Evolutionary conservation across 2,888 invertebrate species (phyloP).

Genomic region (Caenorhabditis zanzibari): DNA sequence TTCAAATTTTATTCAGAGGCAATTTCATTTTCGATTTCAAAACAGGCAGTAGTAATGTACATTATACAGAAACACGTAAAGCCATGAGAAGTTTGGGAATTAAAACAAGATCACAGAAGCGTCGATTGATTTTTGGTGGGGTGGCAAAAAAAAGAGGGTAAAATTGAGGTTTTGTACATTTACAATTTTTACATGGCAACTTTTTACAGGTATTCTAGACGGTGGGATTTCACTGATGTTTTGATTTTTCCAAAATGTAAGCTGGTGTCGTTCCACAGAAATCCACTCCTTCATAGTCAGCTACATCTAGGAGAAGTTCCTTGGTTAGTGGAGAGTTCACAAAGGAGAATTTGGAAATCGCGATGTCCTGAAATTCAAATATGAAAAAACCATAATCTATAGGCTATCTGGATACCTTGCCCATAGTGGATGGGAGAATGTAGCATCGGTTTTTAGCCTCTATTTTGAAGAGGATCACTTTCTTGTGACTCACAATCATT

Average conservation of each 20-base stretch:
- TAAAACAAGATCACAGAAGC: slow-evolving; percentile 13
- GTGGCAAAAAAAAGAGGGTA: slow-evolving; percentile 9
- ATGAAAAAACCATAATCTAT: neutral
- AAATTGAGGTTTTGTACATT: slow-evolving; percentile 2
- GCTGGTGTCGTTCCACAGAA: slow-evolving; percentile 47
- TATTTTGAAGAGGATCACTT: slow-evolving; percentile 66
- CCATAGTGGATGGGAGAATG: slow-evolving; percentile 47
- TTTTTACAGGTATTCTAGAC: no score
- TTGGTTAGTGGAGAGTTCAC: slow-evolving; percentile 13
- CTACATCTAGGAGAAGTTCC: slow-evolving; percentile 35
- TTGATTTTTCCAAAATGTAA: slow-evolving; percentile 54
- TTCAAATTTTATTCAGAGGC: neutral
- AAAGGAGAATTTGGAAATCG: slow-evolving; percentile 27
- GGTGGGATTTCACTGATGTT: no score
- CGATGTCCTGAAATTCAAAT: slow-evolving; percentile 23
- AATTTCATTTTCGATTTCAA: neutral
- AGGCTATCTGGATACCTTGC: slow-evolving; percentile 16
- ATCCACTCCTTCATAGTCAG: slow-evolving; percentile 46
- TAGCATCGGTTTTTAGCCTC: slow-evolving; percentile 63
- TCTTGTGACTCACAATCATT: slow-evolving; percentile 50
- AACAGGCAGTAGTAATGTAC: no score
- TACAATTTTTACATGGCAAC: slow-evolving; percentile 26
- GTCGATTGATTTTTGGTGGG: slow-evolving; percentile 12
- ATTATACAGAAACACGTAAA: no score
- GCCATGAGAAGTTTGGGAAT: slow-evolving; percentile 19